Evolutionary conservation across 2,797 vertebrate species (phyloP), one percentile per base, ranked within the genome.

Genomic region (Enteromius thamalakanensis): DNA sequence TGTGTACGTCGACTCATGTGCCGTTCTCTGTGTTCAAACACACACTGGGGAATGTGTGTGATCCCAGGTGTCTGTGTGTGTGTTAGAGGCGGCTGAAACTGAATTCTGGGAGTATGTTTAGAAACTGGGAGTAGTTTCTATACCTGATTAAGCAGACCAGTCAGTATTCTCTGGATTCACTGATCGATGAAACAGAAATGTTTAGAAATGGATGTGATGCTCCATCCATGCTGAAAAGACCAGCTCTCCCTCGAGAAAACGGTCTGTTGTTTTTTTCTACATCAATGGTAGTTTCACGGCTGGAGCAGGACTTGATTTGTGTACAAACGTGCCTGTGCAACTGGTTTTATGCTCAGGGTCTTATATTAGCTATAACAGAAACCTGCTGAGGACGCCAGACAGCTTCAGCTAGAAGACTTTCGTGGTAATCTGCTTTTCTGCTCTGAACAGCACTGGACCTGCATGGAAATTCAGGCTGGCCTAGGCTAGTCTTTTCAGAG

Each of bases 401-500:
- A 19, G 29, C 62, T 19, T 34, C 29, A 34, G 1, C 29, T 34
- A 9, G 34, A 32, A 32, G 62, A 64, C 62, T 64, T 19, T 34
- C 14, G 7, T 64, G 7, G 62, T 34, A 65, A 65, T 65, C 62
- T 34, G 62, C 62, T 65, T 65, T 65, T 29, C 29, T 34, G 29
- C 62, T 1, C 62, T 65, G 9, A 65, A 65, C 62, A 65, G 15
- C 15, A 34, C 62, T 65, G 62, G 62, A 65, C 62, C 62, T 9
- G 29, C 29, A 65, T 65, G 29, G 62, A 15, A 65, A 34, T 34
- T 65, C 29, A 65, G 29, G 29, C 62, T 65, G 62, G 62, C 29
- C 42, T 45, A 71, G 23, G 69, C 70, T 72, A 15, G 40, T 49
- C 14, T 72, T 72, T 72, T 42, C 42, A 51, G 64, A 23, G 65